Evolutionary conservation across 1,140 invertebrate species (phyloP).

Genomic region (Glomeris maerens): DNA sequence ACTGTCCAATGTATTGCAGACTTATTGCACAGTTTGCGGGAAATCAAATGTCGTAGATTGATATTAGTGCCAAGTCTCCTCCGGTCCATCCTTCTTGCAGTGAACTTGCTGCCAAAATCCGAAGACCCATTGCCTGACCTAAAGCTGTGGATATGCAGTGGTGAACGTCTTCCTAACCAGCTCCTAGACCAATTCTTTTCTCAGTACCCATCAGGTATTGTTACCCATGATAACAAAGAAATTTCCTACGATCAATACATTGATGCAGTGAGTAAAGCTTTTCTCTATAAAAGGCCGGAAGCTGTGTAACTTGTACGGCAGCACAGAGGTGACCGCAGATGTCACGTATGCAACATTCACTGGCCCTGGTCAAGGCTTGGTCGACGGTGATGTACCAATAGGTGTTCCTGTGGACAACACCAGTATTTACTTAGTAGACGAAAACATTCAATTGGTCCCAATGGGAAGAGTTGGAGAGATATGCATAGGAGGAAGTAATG

Average conservation of each 20-base stretch:
- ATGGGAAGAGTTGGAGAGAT: conserved; percentile 60
- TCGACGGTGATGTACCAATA: conserved; percentile 24
- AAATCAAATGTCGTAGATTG: conserved; percentile 48
- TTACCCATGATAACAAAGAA: too few species aligned
- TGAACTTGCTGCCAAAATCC: conserved; percentile 24
- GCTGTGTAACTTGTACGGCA: conserved; percentile 75
- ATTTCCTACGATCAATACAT: too few species aligned
- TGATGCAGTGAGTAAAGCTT: conserved; percentile 43
- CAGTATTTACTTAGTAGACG: conserved; percentile 57
- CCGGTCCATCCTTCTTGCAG: conserved; percentile 54
- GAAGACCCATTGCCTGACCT: conserved; percentile 40
- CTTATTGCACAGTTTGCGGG: conserved; percentile 1
- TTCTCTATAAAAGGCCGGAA: conserved; percentile 44
- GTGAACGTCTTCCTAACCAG: too few species aligned
- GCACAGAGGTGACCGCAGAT: conserved; percentile 73
- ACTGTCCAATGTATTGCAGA: background rate
- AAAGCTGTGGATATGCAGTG: conserved; percentile 66
- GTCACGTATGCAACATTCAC: conserved; percentile 49
- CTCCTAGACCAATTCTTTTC: too few species aligned
- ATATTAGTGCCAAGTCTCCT: conserved; percentile 69
- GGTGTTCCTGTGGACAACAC: conserved; percentile 60
- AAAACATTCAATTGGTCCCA: conserved; percentile 47
- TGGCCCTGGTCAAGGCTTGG: conserved; percentile 36
- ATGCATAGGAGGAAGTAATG: conserved; percentile 57
- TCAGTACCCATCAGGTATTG: too few species aligned